Percentiles rank a stretch among this genome's conserved stretches.
These are phyloP conservation scores for Lates japonicus DNA, from an alignment of 2,797 vertebrate genomes.

Conservation along the genomic window DNA sequence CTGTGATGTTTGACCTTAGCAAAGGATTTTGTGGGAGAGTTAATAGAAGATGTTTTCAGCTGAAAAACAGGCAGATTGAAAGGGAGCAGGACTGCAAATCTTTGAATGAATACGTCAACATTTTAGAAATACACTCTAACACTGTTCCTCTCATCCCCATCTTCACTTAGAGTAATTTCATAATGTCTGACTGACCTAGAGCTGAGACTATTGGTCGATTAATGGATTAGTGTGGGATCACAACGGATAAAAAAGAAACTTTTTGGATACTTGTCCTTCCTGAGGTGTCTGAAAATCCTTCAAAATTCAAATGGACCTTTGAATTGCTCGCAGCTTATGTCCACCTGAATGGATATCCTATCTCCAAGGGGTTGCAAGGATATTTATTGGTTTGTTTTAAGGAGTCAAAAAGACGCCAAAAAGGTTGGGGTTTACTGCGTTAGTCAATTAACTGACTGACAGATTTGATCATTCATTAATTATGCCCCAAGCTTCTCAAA, in stretches of 20 bases:
- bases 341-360: neutral
- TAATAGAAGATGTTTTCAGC: conserved; percentile 3
- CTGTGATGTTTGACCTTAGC: conserved; percentile 8
- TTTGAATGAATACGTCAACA: conserved; percentile 5
- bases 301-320: neutral
- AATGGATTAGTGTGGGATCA: neutral
- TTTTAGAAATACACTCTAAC: neutral
- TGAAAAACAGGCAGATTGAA: neutral
- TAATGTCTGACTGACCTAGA: neutral
- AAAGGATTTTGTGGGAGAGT: neutral
- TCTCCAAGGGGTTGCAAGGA: neutral
- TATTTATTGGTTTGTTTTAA: neutral
- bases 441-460: neutral
- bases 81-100: neutral
- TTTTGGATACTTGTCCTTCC: too few relatives aligned
- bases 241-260: neutral
- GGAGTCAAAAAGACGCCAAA: neutral
- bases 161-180: neutral
- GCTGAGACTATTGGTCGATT: neutral
- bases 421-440: neutral
- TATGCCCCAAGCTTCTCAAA: neutral
- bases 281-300: neutral
- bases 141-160: neutral
- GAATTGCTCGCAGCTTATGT: neutral
- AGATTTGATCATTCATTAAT: neutral